Evolutionary conservation across 2,797 vertebrate species (phyloP).

Genomic region (Poecile montanus): DNA sequence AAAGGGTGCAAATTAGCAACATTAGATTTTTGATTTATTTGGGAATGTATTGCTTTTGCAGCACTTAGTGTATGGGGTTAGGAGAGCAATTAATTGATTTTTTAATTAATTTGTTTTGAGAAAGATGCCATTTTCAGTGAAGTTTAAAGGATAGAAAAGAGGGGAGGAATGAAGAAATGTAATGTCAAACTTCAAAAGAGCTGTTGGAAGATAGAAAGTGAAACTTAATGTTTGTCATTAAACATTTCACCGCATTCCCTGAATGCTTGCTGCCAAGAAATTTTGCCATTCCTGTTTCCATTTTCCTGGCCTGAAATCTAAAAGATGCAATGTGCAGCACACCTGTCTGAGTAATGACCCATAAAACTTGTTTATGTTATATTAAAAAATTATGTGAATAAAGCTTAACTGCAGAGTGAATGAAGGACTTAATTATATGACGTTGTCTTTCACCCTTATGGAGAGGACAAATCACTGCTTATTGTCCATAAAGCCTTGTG

Average conservation of each 20-base stretch:
- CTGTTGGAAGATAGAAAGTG: not conserved
- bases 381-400: slow-evolving; percentile 32
- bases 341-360: slow-evolving; percentile 53
- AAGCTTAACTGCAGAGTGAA: slow-evolving; percentile 35
- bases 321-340: not conserved
- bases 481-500: too few species aligned
- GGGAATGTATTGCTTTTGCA: not conserved
- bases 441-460: slow-evolving; percentile 37
- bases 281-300: slow-evolving; percentile 22
- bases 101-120: not conserved
- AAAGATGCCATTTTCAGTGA: not conserved
- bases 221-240: not conserved
- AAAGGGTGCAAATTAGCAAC: not conserved
- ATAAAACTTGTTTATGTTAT: slow-evolving; percentile 60
- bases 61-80: not conserved
- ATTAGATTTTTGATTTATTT: not conserved
- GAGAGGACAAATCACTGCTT: slow-evolving; percentile 36
- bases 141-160: not conserved
- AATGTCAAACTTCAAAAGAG: not conserved
- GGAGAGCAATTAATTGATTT: not conserved
- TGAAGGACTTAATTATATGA: slow-evolving; percentile 51
- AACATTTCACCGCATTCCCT: not conserved
- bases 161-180: not conserved
- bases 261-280: not conserved
- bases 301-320: slow-evolving; percentile 15